Evolutionary conservation across 64 coral and sea anemone species (phyloP), one percentile per base, ranked within the genome.

Genomic region (Montipora capricornis): DNA sequence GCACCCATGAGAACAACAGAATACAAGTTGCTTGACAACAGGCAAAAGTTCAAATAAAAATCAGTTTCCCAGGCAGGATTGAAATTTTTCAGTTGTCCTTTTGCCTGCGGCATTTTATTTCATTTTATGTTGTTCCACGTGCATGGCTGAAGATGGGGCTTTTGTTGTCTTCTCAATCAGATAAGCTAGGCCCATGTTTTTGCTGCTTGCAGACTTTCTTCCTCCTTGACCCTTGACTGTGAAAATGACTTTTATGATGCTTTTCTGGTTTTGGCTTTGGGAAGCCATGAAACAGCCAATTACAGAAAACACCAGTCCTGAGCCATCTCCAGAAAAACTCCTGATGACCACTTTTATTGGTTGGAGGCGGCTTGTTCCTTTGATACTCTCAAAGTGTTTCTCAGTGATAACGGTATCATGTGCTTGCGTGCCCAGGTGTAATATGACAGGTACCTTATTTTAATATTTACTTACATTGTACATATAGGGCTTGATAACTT

Each of bases 381-480:
- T 48, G 4, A 94, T 9, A 49, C 71, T 66, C 17, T n/a, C n/a
- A 78, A 51, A 83, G 19, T 79, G 82, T 45, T 78, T 93, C 19
- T 93, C 91, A 57, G 73, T 87, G 74, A 87, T 78, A 5, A 89
- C 87, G 11, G 50, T 83, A 0, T 90, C 88, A 82, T 94, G 71
- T 15, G 92, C 92, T 68, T 94, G 93, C 26, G 68, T 94, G 87
- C 84, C 80, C 73, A 94, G 9, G 87, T 90, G 87, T 68, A 94
- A 46, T 0, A 11, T 90, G 9, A 90, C n/a, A 12, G 67, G 51
- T 10, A 76, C 82, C 37, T 37, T 29, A 29, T 29, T 29, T 2
- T 37, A 49, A n/a, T 77, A 77, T 94, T 94, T 24, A 91, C 57
- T 9, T 80, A 46, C 22, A 77, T 8, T 8, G 49, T 16, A 5